Base-by-base conservation (phyloP, 2,113 vertebrate species). In the Eptatretus burgeri region DNA sequence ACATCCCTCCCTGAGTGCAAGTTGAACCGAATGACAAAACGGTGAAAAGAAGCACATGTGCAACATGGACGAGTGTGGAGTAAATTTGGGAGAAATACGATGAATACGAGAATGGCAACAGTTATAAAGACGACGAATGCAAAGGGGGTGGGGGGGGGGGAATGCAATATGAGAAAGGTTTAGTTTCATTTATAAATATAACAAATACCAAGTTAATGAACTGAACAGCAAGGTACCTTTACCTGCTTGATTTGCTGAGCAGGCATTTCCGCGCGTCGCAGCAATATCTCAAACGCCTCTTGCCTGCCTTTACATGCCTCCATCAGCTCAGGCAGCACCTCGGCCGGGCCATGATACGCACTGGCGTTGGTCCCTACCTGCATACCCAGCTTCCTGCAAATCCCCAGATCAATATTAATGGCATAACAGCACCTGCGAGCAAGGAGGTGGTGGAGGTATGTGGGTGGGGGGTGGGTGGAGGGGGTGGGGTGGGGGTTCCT, bases 281-380 rank as follows among this genome's bases (percentile, higher is more conserved):
- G 27, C 27, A 41, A 41, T 41, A 7, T 41, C 27, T 83, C 70
- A 64, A 98, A 85, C 60, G 79, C 63, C 49, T 73, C 73, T 68
- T 89, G 81, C 66, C 72, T 81, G 64, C 88, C 85, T 51, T 74
- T 72, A 5, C 89, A 96, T 67, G 75, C 78, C 49, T 79, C 78
- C 11, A 98, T 79, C 65, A 98, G 76, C 68, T 96, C 85, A 11
- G 89, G 89, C 69, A 98, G 84, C 69, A 78, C 81, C 70, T 98
- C 85, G 0, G 93, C 74, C 49, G 80, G 75, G 14, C 80, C 76
- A 13, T 67, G 74, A 69, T 73, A 75, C 64, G 72, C 73, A 63
- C 71, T 64, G 8, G 1, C 66, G 14, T 66, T 19, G 1, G 56
- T 20, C 20, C 20, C 56, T 7, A 41, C 3, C 27, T 41, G 27